Evolutionary conservation across 2,888 invertebrate genomes (phyloP).

Genomic region (Trachelus troglodyta): DNA sequence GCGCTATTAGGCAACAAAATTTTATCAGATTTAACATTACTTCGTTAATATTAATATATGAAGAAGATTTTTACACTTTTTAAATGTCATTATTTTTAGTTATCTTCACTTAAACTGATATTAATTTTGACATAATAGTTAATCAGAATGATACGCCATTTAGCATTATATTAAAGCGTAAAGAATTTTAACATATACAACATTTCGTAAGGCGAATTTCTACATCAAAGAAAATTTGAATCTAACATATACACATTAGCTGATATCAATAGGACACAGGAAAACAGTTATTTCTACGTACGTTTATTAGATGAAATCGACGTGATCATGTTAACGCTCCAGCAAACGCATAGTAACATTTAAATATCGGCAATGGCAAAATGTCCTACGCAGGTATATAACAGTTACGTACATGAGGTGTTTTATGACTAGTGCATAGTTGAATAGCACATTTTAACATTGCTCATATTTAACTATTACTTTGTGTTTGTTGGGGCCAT

Average conservation of each 20-base stretch:
- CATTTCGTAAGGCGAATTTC: background rate
- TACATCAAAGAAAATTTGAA: background rate
- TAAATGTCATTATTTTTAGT: background rate
- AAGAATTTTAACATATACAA: background rate
- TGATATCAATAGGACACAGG: background rate
- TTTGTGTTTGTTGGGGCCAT: background rate
- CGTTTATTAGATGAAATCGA: no score
- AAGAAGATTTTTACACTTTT: background rate
- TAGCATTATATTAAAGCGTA: background rate
- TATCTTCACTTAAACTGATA: background rate
- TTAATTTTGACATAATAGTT: background rate
- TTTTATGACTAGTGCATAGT: no score
- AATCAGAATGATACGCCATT: background rate
- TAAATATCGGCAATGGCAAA: no score
- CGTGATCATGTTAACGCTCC: no score
- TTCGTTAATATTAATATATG: background rate
- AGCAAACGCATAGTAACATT: no score
- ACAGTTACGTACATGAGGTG: no score
- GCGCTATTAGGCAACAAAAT: no score
- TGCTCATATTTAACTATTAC: no score
- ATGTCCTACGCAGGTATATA: no score
- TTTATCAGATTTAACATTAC: no score
- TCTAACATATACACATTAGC: background rate
- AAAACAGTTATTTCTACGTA: no score
- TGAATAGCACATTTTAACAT: no score